Percentiles rank a stretch among this genome's conserved stretches.
Evolutionary conservation across 2,113 vertebrate species (phyloP).

Genomic region (Tachysurus fulvidraco): DNA sequence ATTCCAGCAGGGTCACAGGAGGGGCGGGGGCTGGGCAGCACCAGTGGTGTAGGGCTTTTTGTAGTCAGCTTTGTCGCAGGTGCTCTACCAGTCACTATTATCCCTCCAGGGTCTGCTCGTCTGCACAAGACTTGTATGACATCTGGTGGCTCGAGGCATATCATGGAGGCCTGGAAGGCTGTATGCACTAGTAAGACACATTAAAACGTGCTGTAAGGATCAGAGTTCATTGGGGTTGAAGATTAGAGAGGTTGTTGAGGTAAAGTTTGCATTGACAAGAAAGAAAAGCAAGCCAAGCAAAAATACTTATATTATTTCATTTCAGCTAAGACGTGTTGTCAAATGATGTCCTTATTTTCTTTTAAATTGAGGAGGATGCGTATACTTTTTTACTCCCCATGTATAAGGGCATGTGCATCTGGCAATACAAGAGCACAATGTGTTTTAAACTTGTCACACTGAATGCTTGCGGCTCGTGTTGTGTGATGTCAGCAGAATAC

Average conservation of each 20-base stretch:
- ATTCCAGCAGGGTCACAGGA: constrained; percentile 69
- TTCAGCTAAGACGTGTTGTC: constrained; percentile 16
- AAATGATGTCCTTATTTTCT: constrained; percentile 7
- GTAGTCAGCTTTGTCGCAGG: constrained; percentile 82
- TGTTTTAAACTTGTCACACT: constrained; percentile 76
- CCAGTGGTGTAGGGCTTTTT: constrained; percentile 75
- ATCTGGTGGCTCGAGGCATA: constrained; percentile 70
- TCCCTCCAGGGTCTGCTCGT: constrained; percentile 65
- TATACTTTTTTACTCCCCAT: background rate
- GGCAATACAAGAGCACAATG: constrained; percentile 63
- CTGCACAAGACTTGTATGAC: constrained; percentile 69
- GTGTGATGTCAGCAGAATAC: constrained; percentile 67
- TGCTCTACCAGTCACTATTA: constrained; percentile 80
- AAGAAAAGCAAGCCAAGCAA: background rate
- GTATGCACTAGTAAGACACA: background rate
- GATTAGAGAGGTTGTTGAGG: background rate
- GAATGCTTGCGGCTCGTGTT: constrained; percentile 61
- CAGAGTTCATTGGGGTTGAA: background rate
- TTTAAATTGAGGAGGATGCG: background rate
- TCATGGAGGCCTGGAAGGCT: constrained; percentile 40
- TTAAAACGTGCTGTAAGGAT: constrained; percentile 24
- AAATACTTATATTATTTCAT: background rate
- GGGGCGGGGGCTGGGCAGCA: constrained; percentile 70
- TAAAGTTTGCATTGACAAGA: background rate
- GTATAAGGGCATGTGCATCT: constrained; percentile 31